Evolutionary conservation across 1,140 invertebrate species (phyloP).

Genomic region (Drosophila jambulina): DNA sequence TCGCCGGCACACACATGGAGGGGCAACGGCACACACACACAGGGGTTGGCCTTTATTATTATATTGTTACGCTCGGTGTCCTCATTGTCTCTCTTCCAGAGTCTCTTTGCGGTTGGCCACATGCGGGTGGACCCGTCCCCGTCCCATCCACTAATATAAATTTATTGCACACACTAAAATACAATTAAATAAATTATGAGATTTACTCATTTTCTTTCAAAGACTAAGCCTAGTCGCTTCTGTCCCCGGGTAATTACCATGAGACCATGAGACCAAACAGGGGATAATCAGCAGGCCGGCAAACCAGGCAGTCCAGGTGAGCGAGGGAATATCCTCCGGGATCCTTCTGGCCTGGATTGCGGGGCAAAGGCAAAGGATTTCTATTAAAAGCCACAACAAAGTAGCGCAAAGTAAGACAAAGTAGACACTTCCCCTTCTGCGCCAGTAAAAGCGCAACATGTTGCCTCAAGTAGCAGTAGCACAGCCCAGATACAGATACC

Average conservation of each 20-base stretch:
- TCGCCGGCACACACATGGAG: slow-evolving; percentile 44
- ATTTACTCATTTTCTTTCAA: slow-evolving; percentile 60
- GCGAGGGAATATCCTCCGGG: slow-evolving; percentile 1
- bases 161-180: slow-evolving; percentile 83
- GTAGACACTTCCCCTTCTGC: slow-evolving; percentile 43
- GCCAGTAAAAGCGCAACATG: slow-evolving; percentile 81
- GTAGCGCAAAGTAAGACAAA: slow-evolving; percentile 82
- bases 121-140: slow-evolving; percentile 56
- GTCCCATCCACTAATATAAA: slow-evolving; percentile 71
- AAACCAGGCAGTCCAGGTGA: slow-evolving; percentile 46
- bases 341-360: background rate
- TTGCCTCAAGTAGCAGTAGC: slow-evolving; percentile 70
- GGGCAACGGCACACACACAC: slow-evolving; percentile 1
- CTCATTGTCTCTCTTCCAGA: slow-evolving; percentile 49
- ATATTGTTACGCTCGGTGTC: slow-evolving; percentile 80
- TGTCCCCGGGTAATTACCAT: slow-evolving; percentile 39
- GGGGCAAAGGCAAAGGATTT: slow-evolving; percentile 66
- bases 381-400: slow-evolving; percentile 82
- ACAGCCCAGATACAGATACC: slow-evolving; percentile 13
- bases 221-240: slow-evolving; percentile 16
- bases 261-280: slow-evolving; percentile 19
- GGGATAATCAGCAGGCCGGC: slow-evolving; percentile 59
- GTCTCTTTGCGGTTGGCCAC: slow-evolving; percentile 39
- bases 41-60: slow-evolving; percentile 61
- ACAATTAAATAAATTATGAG: slow-evolving; percentile 84